These are phyloP conservation scores for Monarcha castaneiventris DNA, from an alignment of 2,113 vertebrate species.

Conservation along the genomic window DNA sequence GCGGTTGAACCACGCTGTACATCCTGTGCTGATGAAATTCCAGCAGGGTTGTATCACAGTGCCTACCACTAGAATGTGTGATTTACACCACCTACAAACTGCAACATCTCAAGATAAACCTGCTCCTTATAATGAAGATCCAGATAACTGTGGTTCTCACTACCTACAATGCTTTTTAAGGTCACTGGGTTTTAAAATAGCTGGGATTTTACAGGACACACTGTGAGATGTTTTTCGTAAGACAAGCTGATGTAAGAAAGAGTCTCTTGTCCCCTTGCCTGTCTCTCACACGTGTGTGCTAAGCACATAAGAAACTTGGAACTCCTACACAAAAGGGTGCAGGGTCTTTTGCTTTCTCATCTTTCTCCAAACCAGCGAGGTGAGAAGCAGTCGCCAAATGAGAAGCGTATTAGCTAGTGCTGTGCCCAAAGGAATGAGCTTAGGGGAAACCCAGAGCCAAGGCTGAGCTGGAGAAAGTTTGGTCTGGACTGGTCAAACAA, in stretches of 20 bases:
- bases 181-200: background rate
- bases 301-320: background rate
- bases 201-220: background rate
- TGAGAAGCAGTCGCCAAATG: background rate
- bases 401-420: background rate
- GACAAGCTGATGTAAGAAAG: background rate
- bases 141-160: background rate
- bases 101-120: slow-evolving; percentile 42
- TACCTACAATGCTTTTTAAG: background rate
- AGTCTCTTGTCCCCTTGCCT: background rate
- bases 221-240: background rate
- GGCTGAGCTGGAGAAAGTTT: background rate
- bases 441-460: background rate
- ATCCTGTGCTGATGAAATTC: slow-evolving; percentile 78
- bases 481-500: background rate
- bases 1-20: slow-evolving; percentile 66
- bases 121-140: background rate
- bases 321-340: background rate
- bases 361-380: background rate
- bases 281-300: background rate
- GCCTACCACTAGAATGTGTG: slow-evolving; percentile 21
- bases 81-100: slow-evolving; percentile 45
- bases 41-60: slow-evolving; percentile 69
- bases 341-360: background rate
- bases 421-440: background rate